Evolutionary conservation across 2,113 vertebrate species (phyloP).

Genomic region (Murina feae): DNA sequence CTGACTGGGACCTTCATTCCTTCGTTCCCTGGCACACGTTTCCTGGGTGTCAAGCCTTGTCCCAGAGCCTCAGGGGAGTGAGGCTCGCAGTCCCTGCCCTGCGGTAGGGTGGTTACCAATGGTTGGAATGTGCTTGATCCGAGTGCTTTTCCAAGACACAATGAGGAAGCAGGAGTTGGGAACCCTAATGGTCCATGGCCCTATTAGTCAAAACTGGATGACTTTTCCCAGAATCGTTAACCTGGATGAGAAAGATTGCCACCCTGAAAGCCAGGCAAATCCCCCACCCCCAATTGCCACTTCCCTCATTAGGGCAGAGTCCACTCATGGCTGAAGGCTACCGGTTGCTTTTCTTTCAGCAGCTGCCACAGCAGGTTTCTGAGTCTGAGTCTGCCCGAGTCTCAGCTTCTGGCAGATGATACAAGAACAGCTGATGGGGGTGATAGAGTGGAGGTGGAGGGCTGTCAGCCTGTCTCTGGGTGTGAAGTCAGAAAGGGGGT

Average conservation of each 20-base stretch:
- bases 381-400: not conserved
- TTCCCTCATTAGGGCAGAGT: accelerated
- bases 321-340: not conserved
- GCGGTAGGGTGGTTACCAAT: accelerated
- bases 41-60: accelerated
- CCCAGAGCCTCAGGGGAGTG: not conserved
- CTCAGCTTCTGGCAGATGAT: not conserved
- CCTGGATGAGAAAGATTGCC: not conserved
- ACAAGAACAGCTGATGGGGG: accelerated
- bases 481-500: too few species aligned
- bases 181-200: not conserved
- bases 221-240: not conserved
- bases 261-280: not conserved
- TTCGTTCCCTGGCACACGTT: accelerated
- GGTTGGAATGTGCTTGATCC: too few species aligned
- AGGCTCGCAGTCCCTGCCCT: not conserved
- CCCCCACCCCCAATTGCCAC: accelerated
- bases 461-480: too few species aligned
- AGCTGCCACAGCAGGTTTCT: not conserved
- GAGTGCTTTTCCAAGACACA: not conserved
- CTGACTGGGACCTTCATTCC: not conserved
- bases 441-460: too few species aligned
- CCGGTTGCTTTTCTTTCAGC: too few species aligned
- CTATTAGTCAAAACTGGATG: not conserved
- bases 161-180: not conserved